A percentile compares a stretch with the other conserved stretches of the same genome.
Evolutionary conservation across 30 jellyfish, hydroid and myxozoan genomes (phyloP).

Genomic region (Pelagia noctiluca): DNA sequence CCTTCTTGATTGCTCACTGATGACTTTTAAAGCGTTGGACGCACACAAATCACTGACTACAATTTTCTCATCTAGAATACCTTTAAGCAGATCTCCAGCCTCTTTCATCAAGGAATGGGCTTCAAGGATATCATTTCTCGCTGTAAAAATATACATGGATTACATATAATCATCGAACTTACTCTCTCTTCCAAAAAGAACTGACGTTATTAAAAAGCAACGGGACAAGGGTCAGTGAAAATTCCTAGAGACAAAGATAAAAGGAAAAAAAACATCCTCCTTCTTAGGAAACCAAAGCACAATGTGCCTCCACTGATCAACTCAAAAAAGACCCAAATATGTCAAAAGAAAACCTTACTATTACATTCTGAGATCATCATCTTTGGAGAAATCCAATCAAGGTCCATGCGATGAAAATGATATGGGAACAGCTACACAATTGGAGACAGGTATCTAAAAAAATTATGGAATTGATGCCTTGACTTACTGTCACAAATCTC

Average conservation of each 20-base stretch:
- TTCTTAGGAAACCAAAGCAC: conserved; percentile 2
- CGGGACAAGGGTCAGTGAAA: conserved; percentile 6
- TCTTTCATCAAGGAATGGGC: neutral
- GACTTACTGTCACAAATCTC: conserved; percentile 2
- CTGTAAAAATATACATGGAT: neutral
- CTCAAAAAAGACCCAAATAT: neutral
- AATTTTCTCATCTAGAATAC: neutral
- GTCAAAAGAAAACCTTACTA: neutral
- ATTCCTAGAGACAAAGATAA: neutral
- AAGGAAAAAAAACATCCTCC: neutral
- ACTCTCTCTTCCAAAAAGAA: neutral
- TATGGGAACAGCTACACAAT: neutral
- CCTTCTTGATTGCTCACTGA: neutral
- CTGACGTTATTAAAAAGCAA: neutral
- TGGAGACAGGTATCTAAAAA: conserved; percentile 1
- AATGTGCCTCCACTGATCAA: neutral
- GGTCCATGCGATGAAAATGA: conserved; percentile 2
- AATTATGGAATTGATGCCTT: neutral
- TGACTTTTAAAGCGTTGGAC: conserved; percentile 1
- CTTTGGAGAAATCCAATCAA: neutral
- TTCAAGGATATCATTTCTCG: neutral
- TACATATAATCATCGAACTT: neutral
- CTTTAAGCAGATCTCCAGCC: conserved; percentile 8
- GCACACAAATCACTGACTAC: conserved; percentile 1
- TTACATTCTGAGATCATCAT: neutral